phyloP scores from a whole-genome alignment of 2,888 invertebrate species.

The Brenthis hecate region DNA sequence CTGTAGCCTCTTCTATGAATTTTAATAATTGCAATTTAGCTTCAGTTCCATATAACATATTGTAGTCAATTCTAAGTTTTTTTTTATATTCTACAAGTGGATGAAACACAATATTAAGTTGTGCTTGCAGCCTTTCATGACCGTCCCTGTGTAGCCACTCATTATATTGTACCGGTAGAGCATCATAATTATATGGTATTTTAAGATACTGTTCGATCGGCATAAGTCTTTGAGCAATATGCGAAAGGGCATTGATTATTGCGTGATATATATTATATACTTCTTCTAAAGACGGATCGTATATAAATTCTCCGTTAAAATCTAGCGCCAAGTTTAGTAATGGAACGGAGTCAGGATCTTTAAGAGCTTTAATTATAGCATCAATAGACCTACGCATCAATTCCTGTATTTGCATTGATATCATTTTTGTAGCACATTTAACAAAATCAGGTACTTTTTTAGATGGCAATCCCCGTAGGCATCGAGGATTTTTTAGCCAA shows the following conservation, averaged over 20 bases:
- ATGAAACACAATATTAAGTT: slow-evolving; percentile 78
- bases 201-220: slow-evolving; percentile 80
- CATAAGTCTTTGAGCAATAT: slow-evolving; percentile 82
- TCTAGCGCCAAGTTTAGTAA: slow-evolving; percentile 83
- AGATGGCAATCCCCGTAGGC: slow-evolving; percentile 64
- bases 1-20: slow-evolving; percentile 76
- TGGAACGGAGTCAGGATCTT: slow-evolving; percentile 80
- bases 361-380: slow-evolving; percentile 81
- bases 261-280: slow-evolving; percentile 82
- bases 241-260: slow-evolving; percentile 81
- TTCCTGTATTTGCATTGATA: slow-evolving; percentile 84
- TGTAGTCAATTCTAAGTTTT: slow-evolving; percentile 79
- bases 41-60: slow-evolving; percentile 77
- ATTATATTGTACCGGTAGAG: slow-evolving; percentile 82
- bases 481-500: slow-evolving; percentile 77
- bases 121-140: slow-evolving; percentile 74
- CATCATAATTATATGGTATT: slow-evolving; percentile 68
- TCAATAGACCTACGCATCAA: slow-evolving; percentile 86
- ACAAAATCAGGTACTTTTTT: slow-evolving; percentile 68
- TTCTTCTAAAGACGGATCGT: slow-evolving; percentile 82
- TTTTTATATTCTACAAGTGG: slow-evolving; percentile 82
- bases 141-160: slow-evolving; percentile 80
- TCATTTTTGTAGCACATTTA: slow-evolving; percentile 71
- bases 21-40: slow-evolving; percentile 70
- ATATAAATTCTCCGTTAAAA: slow-evolving; percentile 79